Percentiles rank a stretch among this genome's conserved stretches.
These are phyloP conservation scores for Corydoras maculifer DNA, from an alignment of 2,113 vertebrate genomes.

Conservation along the genomic window DNA sequence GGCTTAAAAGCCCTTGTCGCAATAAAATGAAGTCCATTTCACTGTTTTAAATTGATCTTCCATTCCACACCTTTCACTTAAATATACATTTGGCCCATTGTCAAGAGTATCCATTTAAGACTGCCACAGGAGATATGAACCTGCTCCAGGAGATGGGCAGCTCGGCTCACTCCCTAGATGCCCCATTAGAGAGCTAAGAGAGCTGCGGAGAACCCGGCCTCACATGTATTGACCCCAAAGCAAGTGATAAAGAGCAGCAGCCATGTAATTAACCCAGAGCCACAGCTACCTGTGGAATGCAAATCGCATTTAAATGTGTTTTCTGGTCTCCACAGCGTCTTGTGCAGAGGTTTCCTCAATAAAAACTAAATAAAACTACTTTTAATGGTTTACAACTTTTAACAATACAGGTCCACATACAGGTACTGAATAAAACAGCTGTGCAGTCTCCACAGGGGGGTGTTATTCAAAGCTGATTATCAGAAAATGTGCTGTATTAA, in stretches of 20 bases:
- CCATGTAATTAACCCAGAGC: conserved; percentile 44
- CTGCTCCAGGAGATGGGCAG: conserved; percentile 40
- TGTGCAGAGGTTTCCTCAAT: background rate
- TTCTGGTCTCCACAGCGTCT: conserved; percentile 5
- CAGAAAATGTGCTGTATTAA: too few relatives aligned
- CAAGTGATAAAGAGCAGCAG: conserved; percentile 51
- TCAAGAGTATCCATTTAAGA: conserved; percentile 66
- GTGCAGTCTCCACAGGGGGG: too few relatives aligned
- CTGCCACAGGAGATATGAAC: conserved; percentile 50
- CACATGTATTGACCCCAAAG: conserved; percentile 54
- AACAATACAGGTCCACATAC: too few relatives aligned
- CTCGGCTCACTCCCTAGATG: conserved; percentile 53
- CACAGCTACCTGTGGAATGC: conserved; percentile 44
- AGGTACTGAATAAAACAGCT: too few relatives aligned
- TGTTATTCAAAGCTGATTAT: too few relatives aligned
- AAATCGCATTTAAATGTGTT: conserved; percentile 10
- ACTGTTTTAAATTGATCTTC: conserved; percentile 47
- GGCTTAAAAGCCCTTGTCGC: conserved; percentile 7
- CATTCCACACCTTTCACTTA: conserved; percentile 53
- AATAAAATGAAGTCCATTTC: conserved; percentile 40
- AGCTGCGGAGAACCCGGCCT: conserved; percentile 50
- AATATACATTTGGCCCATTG: conserved; percentile 52
- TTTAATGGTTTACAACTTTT: too few relatives aligned
- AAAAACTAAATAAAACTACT: too few relatives aligned
- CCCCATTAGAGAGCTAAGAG: conserved; percentile 65